Percentiles rank a stretch among this genome's conserved stretches.
Conservation (phyloP, 2,113 vertebrate species). For the Lanius ludovicianus region DNA sequence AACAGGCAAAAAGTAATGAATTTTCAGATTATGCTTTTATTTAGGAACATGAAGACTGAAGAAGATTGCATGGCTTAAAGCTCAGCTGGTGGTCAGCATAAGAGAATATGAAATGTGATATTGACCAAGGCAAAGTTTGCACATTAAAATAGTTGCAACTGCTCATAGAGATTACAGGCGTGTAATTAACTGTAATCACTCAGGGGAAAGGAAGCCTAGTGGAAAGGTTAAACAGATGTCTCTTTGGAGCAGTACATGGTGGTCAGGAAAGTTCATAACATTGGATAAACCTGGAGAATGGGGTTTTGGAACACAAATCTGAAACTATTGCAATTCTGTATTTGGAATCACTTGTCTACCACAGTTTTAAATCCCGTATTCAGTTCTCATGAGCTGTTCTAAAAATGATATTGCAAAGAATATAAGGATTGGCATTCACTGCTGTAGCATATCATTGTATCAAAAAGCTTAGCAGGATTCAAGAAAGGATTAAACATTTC, state of each 20-base stretch:
- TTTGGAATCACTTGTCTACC: background rate
- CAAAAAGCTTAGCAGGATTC: constrained; percentile 37
- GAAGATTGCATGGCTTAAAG: background rate
- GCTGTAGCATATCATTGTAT: background rate
- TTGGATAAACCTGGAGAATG: background rate
- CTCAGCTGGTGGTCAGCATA: background rate
- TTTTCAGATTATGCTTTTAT: background rate
- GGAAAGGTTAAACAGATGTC: background rate
- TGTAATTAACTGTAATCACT: background rate
- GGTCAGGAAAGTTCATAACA: background rate
- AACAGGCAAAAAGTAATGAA: background rate
- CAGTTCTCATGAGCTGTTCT: background rate
- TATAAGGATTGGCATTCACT: background rate
- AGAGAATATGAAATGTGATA: background rate
- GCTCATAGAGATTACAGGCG: background rate
- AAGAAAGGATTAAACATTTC: constrained; percentile 15
- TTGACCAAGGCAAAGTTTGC: background rate
- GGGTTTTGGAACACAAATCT: background rate
- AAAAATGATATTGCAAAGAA: background rate
- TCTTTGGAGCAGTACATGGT: background rate
- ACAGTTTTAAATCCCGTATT: background rate
- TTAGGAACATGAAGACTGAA: background rate
- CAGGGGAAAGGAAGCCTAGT: background rate
- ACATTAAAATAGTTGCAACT: background rate
- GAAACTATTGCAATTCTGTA: background rate